phyloP scores from a whole-genome alignment of 2,113 vertebrate genomes.

The Cochlearius cochlearius region DNA sequence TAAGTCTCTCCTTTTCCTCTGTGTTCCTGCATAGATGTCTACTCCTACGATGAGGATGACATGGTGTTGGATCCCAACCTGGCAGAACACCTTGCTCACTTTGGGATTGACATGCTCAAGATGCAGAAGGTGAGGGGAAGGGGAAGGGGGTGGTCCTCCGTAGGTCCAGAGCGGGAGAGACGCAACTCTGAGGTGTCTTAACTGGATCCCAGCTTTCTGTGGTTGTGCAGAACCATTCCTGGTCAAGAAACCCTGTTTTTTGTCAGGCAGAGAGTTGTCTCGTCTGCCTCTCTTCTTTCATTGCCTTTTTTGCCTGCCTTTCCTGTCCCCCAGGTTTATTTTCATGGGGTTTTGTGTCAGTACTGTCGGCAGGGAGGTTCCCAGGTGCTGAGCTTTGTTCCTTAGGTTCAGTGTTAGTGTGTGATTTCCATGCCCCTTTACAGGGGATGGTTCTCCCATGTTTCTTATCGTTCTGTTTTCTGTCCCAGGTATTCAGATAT shows the following conservation, averaged over 20 bases:
- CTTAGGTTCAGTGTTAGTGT: not conserved
- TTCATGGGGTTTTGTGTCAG: not conserved
- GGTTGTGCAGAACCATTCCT: not conserved
- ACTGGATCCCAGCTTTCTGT: not conserved
- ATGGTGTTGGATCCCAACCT: conserved; percentile 96
- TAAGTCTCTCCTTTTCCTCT: not conserved
- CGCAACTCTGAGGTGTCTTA: not conserved
- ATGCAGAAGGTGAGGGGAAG: conserved; percentile 90
- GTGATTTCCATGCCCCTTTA: not conserved
- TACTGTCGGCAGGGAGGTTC: not conserved
- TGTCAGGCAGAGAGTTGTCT: not conserved
- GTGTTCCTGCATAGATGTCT: conserved; percentile 81
- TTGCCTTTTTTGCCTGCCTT: not conserved
- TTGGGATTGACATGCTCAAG: conserved; percentile 98
- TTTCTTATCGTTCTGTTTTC: not conserved
- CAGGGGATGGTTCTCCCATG: not conserved
- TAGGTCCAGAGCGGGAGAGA: not conserved
- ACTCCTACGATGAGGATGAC: conserved; percentile 96
- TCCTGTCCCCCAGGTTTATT: not conserved
- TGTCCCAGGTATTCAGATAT: not conserved
- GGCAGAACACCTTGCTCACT: conserved; percentile 93
- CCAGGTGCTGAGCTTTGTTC: not conserved
- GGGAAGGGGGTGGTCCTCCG: not conserved
- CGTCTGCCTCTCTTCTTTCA: not conserved
- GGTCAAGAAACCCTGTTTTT: not conserved